A percentile compares a stretch with the other conserved stretches of the same genome.
Evolutionary conservation across 2,888 invertebrate genomes (phyloP).

Genomic region (Amiota communis): DNA sequence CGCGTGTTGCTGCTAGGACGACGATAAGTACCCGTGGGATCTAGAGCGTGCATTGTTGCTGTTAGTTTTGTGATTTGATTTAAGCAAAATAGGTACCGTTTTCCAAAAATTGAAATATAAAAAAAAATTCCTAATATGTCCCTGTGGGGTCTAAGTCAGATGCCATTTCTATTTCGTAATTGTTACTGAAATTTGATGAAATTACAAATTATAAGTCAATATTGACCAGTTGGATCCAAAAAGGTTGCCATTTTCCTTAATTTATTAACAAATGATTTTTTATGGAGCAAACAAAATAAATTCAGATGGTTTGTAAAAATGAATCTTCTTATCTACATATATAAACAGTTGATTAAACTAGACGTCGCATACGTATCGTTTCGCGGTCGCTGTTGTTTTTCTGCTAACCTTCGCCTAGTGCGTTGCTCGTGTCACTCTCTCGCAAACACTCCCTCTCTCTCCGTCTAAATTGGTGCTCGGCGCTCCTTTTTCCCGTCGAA

Average conservation of each 20-base stretch:
- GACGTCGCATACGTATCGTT: neutral
- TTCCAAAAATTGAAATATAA: no score
- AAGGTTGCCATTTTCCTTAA: slow-evolving; percentile 62
- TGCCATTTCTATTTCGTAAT: slow-evolving; percentile 58
- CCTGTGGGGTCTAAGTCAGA: slow-evolving; percentile 71
- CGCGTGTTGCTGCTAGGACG: slow-evolving; percentile 61
- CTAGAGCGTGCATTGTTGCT: slow-evolving; percentile 62
- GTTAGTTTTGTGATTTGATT: neutral
- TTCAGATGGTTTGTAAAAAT: neutral
- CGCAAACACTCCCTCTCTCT: neutral
- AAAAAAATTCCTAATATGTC: slow-evolving; percentile 61
- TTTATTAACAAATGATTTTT: slow-evolving; percentile 1
- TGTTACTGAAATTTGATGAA: neutral
- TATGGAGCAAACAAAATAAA: neutral
- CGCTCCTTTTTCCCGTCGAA: neutral
- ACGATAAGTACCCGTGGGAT: slow-evolving; percentile 72
- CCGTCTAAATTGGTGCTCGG: neutral
- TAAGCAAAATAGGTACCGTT: neutral
- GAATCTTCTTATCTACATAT: slow-evolving; percentile 10
- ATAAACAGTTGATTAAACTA: slow-evolving; percentile 33
- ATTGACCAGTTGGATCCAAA: slow-evolving; percentile 73
- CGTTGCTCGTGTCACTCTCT: slow-evolving; percentile 11
- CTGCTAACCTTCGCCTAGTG: neutral
- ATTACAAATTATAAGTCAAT: slow-evolving; percentile 47
- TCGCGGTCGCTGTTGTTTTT: neutral